Evolutionary conservation across 2,888 invertebrate species (phyloP).

Genomic region (Drosophila greeni): DNA sequence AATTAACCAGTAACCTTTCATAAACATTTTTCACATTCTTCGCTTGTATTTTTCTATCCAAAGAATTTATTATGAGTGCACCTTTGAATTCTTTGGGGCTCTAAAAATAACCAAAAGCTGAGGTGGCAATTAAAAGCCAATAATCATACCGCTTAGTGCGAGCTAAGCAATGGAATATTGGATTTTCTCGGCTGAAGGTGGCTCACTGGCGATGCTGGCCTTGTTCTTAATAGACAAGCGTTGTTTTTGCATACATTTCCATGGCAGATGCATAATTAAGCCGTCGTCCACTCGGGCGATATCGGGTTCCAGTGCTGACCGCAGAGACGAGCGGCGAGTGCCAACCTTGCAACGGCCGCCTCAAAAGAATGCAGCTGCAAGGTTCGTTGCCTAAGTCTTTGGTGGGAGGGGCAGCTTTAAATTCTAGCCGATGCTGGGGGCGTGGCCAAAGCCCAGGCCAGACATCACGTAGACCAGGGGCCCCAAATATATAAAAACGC

Average conservation of each 20-base stretch:
- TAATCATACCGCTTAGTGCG: constrained; percentile 20
- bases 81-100: not conserved
- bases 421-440: constrained; percentile 54
- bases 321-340: constrained; percentile 34
- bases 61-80: not conserved
- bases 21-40: not conserved
- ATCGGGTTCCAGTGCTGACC: constrained; percentile 62
- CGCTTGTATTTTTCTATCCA: not conserved
- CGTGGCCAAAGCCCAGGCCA: constrained; percentile 4
- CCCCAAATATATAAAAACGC: constrained; percentile 17
- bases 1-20: too few species aligned
- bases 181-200: constrained; percentile 4
- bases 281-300: constrained; percentile 39
- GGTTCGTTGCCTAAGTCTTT: constrained; percentile 68
- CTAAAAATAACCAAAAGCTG: constrained; percentile 2
- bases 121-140: constrained; percentile 18
- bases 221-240: constrained; percentile 66
- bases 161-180: constrained; percentile 16
- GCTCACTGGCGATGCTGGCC: constrained; percentile 55
- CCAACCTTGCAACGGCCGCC: constrained; percentile 25
- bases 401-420: constrained; percentile 38
- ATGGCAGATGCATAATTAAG: constrained; percentile 60
- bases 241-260: constrained; percentile 48
- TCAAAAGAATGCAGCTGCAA: constrained; percentile 36
- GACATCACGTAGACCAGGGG: constrained; percentile 31